phyloP scores from a whole-genome alignment of 2,797 vertebrate genomes.

The Pyrocephalus nanus region DNA sequence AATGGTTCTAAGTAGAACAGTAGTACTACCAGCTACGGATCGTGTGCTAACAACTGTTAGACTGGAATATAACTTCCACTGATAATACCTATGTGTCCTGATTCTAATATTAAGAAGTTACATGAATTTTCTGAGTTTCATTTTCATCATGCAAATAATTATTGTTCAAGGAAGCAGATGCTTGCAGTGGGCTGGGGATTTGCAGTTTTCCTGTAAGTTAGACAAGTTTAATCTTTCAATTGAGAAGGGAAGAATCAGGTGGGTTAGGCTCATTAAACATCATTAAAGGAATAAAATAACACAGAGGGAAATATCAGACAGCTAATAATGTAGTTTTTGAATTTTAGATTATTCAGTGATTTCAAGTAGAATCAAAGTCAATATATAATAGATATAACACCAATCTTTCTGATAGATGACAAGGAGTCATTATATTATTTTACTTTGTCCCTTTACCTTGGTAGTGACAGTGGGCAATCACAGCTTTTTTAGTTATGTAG shows the following conservation, averaged over 20 bases:
- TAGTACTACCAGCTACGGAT: neutral
- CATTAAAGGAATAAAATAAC: neutral
- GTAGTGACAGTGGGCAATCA: neutral
- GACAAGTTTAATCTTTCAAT: neutral
- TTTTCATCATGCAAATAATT: neutral
- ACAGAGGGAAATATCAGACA: neutral
- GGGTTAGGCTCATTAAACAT: rapidly evolving
- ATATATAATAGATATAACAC: neutral
- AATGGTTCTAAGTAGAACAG: neutral
- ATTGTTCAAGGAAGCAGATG: neutral
- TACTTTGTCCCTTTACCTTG: neutral
- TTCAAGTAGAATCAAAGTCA: neutral
- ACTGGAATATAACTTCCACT: neutral
- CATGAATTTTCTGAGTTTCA: neutral
- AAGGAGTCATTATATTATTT: neutral
- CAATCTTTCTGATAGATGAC: neutral
- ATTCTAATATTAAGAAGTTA: neutral
- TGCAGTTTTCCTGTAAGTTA: neutral
- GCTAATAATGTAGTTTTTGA: neutral
- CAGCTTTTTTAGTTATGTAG: neutral
- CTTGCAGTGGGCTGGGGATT: neutral
- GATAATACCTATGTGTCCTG: neutral
- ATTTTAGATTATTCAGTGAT: neutral
- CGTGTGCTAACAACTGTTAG: rapidly evolving
- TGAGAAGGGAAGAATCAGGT: neutral